Percentiles rank a stretch among this genome's conserved stretches.
Evolutionary conservation across 2,113 vertebrate genomes (phyloP).

Genomic region (Tor tambroides): DNA sequence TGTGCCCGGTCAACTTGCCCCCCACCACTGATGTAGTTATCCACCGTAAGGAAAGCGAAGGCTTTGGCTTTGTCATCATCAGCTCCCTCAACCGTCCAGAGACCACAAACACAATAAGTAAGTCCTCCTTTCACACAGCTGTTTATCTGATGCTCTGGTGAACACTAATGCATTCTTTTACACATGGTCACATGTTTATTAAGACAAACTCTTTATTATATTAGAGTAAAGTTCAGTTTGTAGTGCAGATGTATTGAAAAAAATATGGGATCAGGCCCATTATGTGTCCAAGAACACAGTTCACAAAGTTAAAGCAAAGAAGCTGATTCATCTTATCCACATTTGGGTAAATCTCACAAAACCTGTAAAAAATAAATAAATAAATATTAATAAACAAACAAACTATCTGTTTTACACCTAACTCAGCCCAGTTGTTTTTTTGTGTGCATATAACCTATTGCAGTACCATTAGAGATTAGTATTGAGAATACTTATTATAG

Average conservation of each 20-base stretch:
- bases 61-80: slow-evolving; percentile 99
- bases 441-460: no score
- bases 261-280: background rate
- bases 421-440: no score
- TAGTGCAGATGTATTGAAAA: background rate
- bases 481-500: no score
- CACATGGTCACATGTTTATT: background rate
- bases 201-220: background rate
- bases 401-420: no score
- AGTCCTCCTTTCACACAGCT: slow-evolving; percentile 64
- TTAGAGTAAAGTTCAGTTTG: no score
- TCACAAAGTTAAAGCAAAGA: background rate
- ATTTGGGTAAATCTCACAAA: background rate
- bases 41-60: slow-evolving; percentile 96
- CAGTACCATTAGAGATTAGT: no score
- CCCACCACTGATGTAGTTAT: slow-evolving; percentile 92
- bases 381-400: no score
- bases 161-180: background rate
- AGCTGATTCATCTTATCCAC: background rate
- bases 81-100: slow-evolving; percentile 96
- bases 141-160: background rate
- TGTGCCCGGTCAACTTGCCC: slow-evolving; percentile 79
- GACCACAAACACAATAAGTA: slow-evolving; percentile 90
- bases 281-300: background rate
- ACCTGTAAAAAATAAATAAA: background rate